Evolutionary conservation across 2,888 invertebrate species (phyloP), one percentile per base, ranked within the genome.

Genomic region (Flexamia atlantica): DNA sequence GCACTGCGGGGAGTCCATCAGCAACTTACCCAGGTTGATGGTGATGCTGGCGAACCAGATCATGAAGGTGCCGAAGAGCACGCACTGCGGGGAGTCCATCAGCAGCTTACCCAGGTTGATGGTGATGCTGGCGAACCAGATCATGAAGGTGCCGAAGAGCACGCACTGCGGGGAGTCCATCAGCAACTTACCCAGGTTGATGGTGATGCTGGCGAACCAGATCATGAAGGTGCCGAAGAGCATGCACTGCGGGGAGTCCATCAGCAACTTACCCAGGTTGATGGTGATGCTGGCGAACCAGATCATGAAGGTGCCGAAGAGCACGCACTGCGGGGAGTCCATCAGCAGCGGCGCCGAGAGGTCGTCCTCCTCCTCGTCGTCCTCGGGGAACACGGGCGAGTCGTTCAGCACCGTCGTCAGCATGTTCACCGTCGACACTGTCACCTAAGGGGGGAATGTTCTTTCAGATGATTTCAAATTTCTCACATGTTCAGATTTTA

Each of bases 281-380:
- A 97, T 96, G 81, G 97, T 96, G 89, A 97, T 95, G 87, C 96
- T 96, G 82, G 97, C 96, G 91, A 97, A 97, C 97, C 97, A 97
- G 89, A 97, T 97, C 95, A 97, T 97, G 90, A 96, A 96, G 81
- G 97, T 94, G 86, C 97, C 97, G 90, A 97, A 97, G 76, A 97
- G 92, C 85, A 97, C 96, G 90, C 97, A 97, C 93, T 96, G 95
- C 1, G 96, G 96, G 85, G 95, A 96, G 90, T 96, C 96, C 95
- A 96, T 95, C 86, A 96, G 92, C 87, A 96, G 91, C 9, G 95
- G 95, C 0, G 94, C 94, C 84, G 94, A 92, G 87, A 94, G 91
- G 89, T 94, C 94, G 81, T 94, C 93, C 87, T 94, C 94, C 87
- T 93, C 93, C 87, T 95, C 95, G 53, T 88, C 88, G 88, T 94